Evolutionary conservation across 2,888 invertebrate species (phyloP), one percentile per base, ranked within the genome.

Genomic region (Leptinotarsa haldemani): DNA sequence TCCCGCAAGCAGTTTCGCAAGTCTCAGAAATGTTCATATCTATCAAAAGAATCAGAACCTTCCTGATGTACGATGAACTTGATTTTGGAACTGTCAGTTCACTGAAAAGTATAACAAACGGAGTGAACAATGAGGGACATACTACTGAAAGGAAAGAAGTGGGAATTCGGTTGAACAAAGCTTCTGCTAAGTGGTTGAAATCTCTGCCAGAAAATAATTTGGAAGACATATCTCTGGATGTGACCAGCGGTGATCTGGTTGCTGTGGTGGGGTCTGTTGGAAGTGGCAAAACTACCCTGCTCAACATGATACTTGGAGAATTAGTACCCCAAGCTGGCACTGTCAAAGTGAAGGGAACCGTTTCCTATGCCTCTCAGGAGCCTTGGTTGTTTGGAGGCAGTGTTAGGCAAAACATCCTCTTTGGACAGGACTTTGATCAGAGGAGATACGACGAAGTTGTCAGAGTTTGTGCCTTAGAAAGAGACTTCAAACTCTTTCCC

Each of bases 331-430:
- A 85, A n/a, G 86, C 89, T 2, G 96, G 96, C 18, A 88, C 87
- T 1, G 85, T 94, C 4, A 88, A 90, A 82, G 88, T 95, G 9
- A 90, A 90, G 7, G 96, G 96, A 9, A 89, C 88, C 2, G 88
- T 93, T 0, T 92, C 93, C 0, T 97, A 96, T 84, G 94, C 94
- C 1, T 92, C 94, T 65, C 95, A 96, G 85, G 94, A 95, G 83
- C 93, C 96, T 0, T 97, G 96, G 96, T 84, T 94, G 0, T 94
- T 93, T 82, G 92, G 92, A 73, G 93, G 92, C 95, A 84, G 94
- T 77, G 92, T 98, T 0, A 90, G 95, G n/a, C 96, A 97, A 83
- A 98, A 98, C 86, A 95, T 98, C 78, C 86, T 96, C 2, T 98
- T 98, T 86, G 97, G 97, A 0, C 91, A 90, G 83, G 88, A 90